phyloP scores from a whole-genome alignment of 2,888 invertebrate genomes.

The Eurois occulta region DNA sequence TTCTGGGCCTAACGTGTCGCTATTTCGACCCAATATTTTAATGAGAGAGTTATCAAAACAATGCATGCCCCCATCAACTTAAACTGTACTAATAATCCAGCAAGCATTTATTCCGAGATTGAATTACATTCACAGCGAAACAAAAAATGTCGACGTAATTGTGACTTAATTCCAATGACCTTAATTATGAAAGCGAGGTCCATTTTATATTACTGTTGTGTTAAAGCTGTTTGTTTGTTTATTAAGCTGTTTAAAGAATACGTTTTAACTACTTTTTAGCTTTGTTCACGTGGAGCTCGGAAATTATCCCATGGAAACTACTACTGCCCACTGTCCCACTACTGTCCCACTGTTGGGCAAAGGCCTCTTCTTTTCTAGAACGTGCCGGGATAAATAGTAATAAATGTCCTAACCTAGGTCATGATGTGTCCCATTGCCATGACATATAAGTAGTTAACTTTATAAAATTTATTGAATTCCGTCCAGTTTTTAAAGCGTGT shows the following conservation, averaged over 20 bases:
- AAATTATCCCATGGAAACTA: background rate
- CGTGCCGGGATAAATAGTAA: background rate
- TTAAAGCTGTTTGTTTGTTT: slow-evolving; percentile 34
- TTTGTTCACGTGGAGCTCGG: background rate
- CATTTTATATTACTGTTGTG: slow-evolving; percentile 19
- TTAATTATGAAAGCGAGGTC: slow-evolving; percentile 54
- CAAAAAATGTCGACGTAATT: slow-evolving; percentile 61
- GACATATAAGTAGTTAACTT: background rate
- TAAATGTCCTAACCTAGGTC: background rate
- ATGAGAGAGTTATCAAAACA: background rate
- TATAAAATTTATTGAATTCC: background rate
- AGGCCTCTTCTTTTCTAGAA: background rate
- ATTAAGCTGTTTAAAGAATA: background rate
- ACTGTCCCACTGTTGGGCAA: background rate
- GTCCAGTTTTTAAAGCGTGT: background rate
- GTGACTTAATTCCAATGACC: slow-evolving; percentile 54
- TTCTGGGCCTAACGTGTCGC: background rate
- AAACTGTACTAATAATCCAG: slow-evolving; percentile 22
- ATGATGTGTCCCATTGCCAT: background rate
- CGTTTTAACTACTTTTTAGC: background rate
- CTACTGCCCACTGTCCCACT: no score
- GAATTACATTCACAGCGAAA: slow-evolving; percentile 41
- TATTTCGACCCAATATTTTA: background rate
- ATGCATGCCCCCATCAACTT: slow-evolving; percentile 6
- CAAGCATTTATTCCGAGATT: slow-evolving; percentile 35